phyloP scores from a whole-genome alignment of 2,888 invertebrate species.

The Cryptophagus acutangulus region DNA sequence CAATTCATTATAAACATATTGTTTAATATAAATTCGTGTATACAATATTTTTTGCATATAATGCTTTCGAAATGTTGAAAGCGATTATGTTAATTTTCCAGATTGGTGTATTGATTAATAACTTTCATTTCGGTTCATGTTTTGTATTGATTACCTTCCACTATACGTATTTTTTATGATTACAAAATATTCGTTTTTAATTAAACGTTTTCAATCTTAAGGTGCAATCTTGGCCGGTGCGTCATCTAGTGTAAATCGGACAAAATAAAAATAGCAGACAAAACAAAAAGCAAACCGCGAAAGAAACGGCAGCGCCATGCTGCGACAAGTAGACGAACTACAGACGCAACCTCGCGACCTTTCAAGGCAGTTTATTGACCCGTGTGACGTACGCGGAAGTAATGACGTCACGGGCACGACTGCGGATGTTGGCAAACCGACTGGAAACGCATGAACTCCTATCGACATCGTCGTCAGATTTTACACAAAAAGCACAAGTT shows the following conservation, averaged over 20 bases:
- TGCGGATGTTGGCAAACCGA: slow-evolving; percentile 40
- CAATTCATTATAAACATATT: slow-evolving; percentile 20
- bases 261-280: not conserved
- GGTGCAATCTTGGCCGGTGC: not conserved
- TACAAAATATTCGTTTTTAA: not conserved
- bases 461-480: slow-evolving; percentile 4
- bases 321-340: slow-evolving; percentile 38
- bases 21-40: slow-evolving; percentile 14
- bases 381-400: slow-evolving; percentile 47
- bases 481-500: not conserved
- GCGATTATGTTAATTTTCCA: slow-evolving; percentile 32
- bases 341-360: slow-evolving; percentile 41
- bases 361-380: slow-evolving; percentile 52
- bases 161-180: not conserved
- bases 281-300: not conserved
- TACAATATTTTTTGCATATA: slow-evolving; percentile 12
- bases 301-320: slow-evolving; percentile 31
- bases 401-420: slow-evolving; percentile 44
- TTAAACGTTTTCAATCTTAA: not conserved
- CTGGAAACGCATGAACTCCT: slow-evolving; percentile 26
- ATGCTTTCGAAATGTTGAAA: slow-evolving; percentile 34
- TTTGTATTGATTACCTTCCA: not conserved
- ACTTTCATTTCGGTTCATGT: slow-evolving; percentile 28
- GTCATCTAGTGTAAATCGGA: slow-evolving; percentile 14
- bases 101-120: slow-evolving; percentile 32